Evolutionary conservation across 1,140 invertebrate species (phyloP), one percentile per base, ranked within the genome.

Genomic region (Aphaenogaster floridana): DNA sequence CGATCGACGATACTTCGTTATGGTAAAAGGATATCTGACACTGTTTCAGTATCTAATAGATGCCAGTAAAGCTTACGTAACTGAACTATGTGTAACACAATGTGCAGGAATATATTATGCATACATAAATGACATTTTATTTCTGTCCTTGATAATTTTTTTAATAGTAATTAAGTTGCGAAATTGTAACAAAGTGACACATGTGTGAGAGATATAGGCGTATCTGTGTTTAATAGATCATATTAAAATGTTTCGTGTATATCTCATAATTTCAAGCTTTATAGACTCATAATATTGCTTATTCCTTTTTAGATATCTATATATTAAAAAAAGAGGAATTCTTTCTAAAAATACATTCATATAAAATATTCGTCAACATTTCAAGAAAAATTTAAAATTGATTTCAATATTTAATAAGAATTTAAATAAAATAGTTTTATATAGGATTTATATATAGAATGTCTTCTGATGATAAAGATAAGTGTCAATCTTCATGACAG

Each of bases 1-100:
- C 66, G 59, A 45, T 63, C 28, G 13, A 69, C 69, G 54, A 64
- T 77, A 76, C 36, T 59, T 77, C 1, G 6, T 59, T 42, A 80
- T 9, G 9, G 36, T 52, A 15, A 59, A 83, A 54, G 4, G 6
- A 48, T 74, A 72, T 74, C 68, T 45, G 50, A 64, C 1, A 13
- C 0, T 48, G 13, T 68, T 68, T 69, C 13, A 13, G 21, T 59
- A 76, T 64, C 42, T 48, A n/a, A 11, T 57, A 45, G n/a, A 54
- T 45, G 28, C 2, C 13, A 61, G 3, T 76, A n/a, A 15, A 5
- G 11, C n/a, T 76, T 4, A 45, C 28, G 17, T 42, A 42, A 4
- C 11, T 42, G 5, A n/a, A 57, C 50, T 21, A 8, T 9, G 28
- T 21, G 50, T 34, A 39, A 17, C 34, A 6, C 1, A 52, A 42